phyloP scores from a whole-genome alignment of 2,888 invertebrate genomes.

The Polydesmus complanatus region DNA sequence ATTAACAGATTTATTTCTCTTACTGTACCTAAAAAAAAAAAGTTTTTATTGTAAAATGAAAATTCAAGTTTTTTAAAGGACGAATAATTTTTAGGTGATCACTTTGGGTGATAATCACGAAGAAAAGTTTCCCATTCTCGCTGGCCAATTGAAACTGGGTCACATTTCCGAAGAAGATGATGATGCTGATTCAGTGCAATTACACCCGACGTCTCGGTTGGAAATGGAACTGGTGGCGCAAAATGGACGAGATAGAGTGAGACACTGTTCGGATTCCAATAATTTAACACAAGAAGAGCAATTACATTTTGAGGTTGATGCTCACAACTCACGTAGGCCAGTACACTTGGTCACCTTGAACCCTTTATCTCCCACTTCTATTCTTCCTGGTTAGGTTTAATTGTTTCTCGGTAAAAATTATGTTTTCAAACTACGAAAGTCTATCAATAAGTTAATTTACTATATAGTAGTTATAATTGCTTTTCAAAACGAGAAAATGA shows the following conservation, averaged over 20 bases:
- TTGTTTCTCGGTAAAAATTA: too few relatives aligned
- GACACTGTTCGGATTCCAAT: background rate
- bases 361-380: background rate
- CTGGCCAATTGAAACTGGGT: slow-evolving; percentile 23
- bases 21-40: too few relatives aligned
- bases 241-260: background rate
- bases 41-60: too few relatives aligned
- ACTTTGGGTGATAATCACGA: slow-evolving; percentile 16
- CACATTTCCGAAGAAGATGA: slow-evolving; percentile 17
- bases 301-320: background rate
- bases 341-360: background rate
- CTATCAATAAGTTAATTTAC: too few relatives aligned
- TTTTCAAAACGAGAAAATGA: too few relatives aligned
- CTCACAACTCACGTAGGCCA: background rate
- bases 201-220: background rate
- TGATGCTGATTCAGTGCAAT: background rate
- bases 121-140: slow-evolving; percentile 16
- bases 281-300: background rate
- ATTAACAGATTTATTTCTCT: background rate
- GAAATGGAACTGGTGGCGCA: background rate
- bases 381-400: background rate
- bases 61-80: background rate
- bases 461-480: too few relatives aligned
- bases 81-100: slow-evolving; percentile 5
- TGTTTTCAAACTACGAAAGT: too few relatives aligned